Evolutionary conservation across 2,113 vertebrate species (phyloP).

Genomic region (Gavialis gangeticus): DNA sequence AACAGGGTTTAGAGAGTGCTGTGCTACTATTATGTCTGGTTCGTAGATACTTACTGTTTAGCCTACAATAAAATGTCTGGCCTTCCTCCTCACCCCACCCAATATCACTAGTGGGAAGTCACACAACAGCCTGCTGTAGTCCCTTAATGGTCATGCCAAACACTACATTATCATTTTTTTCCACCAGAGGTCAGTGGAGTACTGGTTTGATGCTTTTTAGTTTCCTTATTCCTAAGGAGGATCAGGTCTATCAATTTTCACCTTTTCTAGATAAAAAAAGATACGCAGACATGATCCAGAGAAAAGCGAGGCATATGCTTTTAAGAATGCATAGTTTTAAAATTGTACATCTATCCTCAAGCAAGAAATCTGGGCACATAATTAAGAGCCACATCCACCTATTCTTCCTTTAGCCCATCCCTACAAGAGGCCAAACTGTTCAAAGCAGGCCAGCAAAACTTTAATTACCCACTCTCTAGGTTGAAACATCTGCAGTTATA

Average conservation of each 20-base stretch:
- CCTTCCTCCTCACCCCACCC: too few relatives aligned
- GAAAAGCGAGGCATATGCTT: neutral
- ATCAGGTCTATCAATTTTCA: neutral
- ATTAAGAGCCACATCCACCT: neutral
- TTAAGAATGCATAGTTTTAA: neutral
- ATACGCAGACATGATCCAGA: too few relatives aligned
- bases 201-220: neutral
- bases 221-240: neutral
- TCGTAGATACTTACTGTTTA: neutral
- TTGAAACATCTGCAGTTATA: neutral
- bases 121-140: neutral
- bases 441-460: neutral
- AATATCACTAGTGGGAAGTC: neutral
- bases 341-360: neutral
- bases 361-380: neutral
- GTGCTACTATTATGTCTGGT: neutral
- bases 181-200: conserved; percentile 81
- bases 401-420: neutral
- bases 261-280: neutral
- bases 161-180: neutral
- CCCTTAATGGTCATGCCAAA: neutral
- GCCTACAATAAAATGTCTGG: neutral
- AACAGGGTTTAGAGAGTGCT: too few relatives aligned
- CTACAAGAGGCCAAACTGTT: neutral
- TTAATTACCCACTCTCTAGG: neutral